Base-by-base conservation (phyloP, 2,113 vertebrate species). In the Etia nguti region DNA sequence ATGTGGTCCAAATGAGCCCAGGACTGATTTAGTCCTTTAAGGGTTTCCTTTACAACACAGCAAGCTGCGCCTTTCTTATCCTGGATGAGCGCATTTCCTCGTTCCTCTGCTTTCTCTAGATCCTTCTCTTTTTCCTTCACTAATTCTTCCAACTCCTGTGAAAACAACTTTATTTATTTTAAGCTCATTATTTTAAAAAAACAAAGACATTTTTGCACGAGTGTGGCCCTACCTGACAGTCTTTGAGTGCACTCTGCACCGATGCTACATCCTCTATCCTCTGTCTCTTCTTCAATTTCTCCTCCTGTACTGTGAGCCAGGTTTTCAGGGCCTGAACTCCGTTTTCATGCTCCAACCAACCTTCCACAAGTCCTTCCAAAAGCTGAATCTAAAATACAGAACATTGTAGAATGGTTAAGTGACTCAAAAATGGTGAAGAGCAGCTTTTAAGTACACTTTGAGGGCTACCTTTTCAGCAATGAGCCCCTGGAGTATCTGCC, bases 51-150 rank as follows among this genome's bases (percentile, higher is more conserved):
- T 29, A 99, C 97, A 26, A 86, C 90, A 84, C 93, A 94, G 87
- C 96, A 97, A 2, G 96, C 96, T 83, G 97, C 97, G 81, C 97
- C 97, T 36, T 97, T 97, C 94, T 98, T 99, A 92, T 98, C 96
- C 93, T 97, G 96, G 84, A 99, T 95, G 84, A 99, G 95, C 89
- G 96, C 92, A n/a, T 98, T 97, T 70, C 98, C 98, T 86, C 90
- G 96, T 90, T 98, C 96, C 82, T 98, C 97, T n/a, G 97, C 86
- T 91, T 96, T 97, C 95, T 98, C 98, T 22, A 99, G 92, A 94
- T 99, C 98, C 92, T 97, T 98, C 92, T 98, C 98, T 90, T 99
- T 99, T 86, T 97, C 91, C 95, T 96, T 98, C 93, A 99, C 96
- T 80, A 96, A 93, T 83, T 98, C 97, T 94, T 99, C 98, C 84